Percentiles rank a stretch among this genome's conserved stretches.
These are phyloP conservation scores for Epiblema foenella DNA, from an alignment of 2,888 invertebrate genomes.

Conservation along the genomic window DNA sequence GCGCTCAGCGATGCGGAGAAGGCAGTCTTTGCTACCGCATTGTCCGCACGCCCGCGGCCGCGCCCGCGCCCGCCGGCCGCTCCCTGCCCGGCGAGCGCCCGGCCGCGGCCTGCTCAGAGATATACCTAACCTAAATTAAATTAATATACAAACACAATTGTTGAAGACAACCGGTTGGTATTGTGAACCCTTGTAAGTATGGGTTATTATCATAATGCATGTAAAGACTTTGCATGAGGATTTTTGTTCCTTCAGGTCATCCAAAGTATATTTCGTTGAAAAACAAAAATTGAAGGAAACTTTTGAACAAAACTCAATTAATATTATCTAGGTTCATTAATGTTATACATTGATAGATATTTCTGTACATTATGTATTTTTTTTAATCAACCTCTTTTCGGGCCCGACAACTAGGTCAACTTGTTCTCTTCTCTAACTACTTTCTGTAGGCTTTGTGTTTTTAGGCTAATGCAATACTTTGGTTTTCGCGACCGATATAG, in stretches of 20 bases:
- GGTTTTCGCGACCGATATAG: conserved; percentile 7
- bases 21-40: conserved; percentile 55
- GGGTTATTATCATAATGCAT: background rate
- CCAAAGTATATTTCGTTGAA: too few relatives aligned
- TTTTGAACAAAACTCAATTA: too few relatives aligned
- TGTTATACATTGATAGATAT: background rate
- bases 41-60: conserved; percentile 49
- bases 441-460: conserved; percentile 9
- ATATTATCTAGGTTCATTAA: background rate
- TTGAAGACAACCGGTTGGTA: background rate
- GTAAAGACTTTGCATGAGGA: too few relatives aligned
- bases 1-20: conserved; percentile 60
- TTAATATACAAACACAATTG: background rate
- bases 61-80: conserved; percentile 29
- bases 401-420: background rate
- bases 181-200: background rate
- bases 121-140: background rate
- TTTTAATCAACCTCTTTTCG: background rate
- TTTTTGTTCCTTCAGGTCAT: too few relatives aligned
- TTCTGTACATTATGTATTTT: background rate
- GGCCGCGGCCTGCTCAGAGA: background rate
- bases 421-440: conserved; percentile 2
- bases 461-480: conserved; percentile 21
- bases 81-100: background rate
- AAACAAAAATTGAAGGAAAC: too few relatives aligned